Base-by-base conservation (phyloP, 2,797 vertebrate species). In the Etheostoma perlongum region DNA sequence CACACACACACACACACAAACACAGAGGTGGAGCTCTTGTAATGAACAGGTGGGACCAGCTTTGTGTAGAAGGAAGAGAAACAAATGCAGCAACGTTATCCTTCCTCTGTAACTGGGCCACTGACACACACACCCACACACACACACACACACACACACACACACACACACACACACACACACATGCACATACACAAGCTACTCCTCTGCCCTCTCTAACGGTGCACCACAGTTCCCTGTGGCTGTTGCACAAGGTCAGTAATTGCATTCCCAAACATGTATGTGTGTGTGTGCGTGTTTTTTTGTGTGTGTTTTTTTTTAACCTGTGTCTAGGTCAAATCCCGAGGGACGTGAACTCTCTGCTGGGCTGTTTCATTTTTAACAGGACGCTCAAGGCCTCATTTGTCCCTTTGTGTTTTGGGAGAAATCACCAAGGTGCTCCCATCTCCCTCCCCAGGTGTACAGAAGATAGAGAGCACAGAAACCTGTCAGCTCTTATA, bases 41-140 rank as follows among this genome's bases (percentile, higher is more conserved):
- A 73, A 60, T 61, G 79, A 93, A 89, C 91, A 91, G 89, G 87
- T 92, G 88, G 85, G 88, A 81, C 72, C 54, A 36, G 74, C 71
- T 82, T 85, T 81, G 70, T 84, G 83, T 77, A 52, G 74, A 83
- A 52, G 67, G 48, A 52, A 88, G 79, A 40, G 36, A 40, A 40
- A 88, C 2, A 18, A 69, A 80, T 83, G 85, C 85, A 72, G 89
- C 73, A 54, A 73, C 90, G 85, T 84, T 77, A 84, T 85, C 60
- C 70, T 81, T 62, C 54, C 8, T 30, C 82, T 81, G 68, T 87
- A 93, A 90, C 86, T 92, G 86, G 92, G 90, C 81, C 93, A 91
- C 72, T 55, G 68, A 69, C 16, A 40, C 72, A 54, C 59, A 63
- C 42, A 69, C 78, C 73, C 71, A 76, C 59, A 78, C 76, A 70